phyloP scores from a whole-genome alignment of 2,113 vertebrate species.

The Cottus gobio region DNA sequence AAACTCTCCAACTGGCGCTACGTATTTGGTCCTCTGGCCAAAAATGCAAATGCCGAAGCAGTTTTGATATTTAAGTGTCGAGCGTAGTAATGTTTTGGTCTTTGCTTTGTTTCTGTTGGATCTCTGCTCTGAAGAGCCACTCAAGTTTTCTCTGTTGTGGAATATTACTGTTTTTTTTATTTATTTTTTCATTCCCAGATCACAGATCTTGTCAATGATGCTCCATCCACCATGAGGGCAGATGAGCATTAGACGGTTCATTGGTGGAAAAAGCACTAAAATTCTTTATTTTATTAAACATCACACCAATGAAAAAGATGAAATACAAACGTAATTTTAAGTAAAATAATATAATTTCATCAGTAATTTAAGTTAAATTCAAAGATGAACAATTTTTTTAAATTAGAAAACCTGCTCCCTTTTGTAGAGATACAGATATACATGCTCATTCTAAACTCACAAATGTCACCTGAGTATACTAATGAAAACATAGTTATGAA shows the following conservation, averaged over 20 bases:
- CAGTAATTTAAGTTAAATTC: not conserved
- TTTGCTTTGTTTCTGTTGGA: constrained; percentile 12
- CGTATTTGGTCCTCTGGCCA: constrained; percentile 13
- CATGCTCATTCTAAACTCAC: not conserved
- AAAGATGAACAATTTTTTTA: not conserved
- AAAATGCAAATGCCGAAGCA: constrained; percentile 35
- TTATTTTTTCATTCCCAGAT: not conserved
- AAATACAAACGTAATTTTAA: not conserved
- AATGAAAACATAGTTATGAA: not conserved
- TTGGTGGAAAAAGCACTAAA: not conserved
- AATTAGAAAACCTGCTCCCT: no score
- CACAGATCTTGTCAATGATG: no score
- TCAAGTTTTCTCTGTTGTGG: constrained; percentile 8
- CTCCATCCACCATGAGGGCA: no score
- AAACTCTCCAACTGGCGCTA: constrained; percentile 2
- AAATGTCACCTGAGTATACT: not conserved
- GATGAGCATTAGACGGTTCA: no score
- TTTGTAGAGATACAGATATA: not conserved
- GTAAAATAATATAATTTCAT: not conserved
- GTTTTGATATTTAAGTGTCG: not conserved
- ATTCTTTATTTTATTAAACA: not conserved
- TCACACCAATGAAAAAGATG: not conserved
- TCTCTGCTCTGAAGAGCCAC: not conserved
- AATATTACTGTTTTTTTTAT: not conserved
- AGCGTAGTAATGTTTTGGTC: not conserved